Evolutionary conservation across 2,888 invertebrate genomes (phyloP).

Genomic region (Lomographa bimaculata): DNA sequence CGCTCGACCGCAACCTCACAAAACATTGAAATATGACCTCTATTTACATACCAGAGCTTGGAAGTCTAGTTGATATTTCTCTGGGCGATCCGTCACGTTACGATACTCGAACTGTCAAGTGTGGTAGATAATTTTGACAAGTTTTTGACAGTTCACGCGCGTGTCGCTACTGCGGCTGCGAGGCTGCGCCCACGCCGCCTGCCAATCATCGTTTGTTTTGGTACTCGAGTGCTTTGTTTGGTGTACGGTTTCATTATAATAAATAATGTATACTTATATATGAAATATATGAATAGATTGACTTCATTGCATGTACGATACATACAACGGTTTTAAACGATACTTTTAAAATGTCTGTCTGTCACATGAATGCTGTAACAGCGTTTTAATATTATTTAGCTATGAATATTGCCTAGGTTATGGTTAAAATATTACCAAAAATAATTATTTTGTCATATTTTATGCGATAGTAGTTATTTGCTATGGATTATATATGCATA

Average conservation of each 20-base stretch:
- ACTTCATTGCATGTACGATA: too few species aligned
- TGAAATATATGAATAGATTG: not conserved
- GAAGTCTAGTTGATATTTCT: constrained; percentile 26
- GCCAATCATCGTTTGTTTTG: constrained; percentile 51
- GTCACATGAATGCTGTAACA: too few species aligned
- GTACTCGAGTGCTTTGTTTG: constrained; percentile 44
- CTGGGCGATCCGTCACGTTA: constrained; percentile 18
- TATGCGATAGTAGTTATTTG: too few species aligned
- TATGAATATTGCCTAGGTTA: too few species aligned
- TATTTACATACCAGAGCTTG: constrained; percentile 23
- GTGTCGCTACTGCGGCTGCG: constrained; percentile 53
- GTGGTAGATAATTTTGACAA: constrained; percentile 46
- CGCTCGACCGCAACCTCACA: constrained; percentile 49
- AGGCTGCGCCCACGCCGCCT: constrained; percentile 32
- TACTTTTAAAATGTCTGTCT: too few species aligned
- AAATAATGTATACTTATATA: constrained; percentile 2
- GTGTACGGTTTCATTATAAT: constrained; percentile 27
- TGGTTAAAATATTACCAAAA: too few species aligned
- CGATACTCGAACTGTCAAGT: constrained; percentile 45
- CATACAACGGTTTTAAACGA: too few species aligned
- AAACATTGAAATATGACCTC: constrained; percentile 34
- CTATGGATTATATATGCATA: too few species aligned
- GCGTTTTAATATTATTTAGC: too few species aligned
- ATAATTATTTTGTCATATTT: too few species aligned
- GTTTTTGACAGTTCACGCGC: constrained; percentile 73